Percentiles rank a stretch among this genome's conserved stretches.
Conservation (phyloP, 1,140 invertebrate genomes). For the Meloidogyne hapla region DNA sequence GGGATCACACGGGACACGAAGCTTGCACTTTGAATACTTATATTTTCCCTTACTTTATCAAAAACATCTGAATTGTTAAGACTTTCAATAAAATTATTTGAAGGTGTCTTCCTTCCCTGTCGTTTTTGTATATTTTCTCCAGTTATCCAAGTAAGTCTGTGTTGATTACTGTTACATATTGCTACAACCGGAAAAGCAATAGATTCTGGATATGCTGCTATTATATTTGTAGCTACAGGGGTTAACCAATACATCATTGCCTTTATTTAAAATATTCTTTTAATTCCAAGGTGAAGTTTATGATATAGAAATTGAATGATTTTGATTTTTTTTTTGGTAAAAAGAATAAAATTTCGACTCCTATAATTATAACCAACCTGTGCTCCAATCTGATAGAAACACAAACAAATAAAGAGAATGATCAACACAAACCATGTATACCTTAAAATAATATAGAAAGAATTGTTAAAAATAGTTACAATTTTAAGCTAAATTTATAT, state of each 20-base stretch:
- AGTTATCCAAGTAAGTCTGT: conserved; percentile 37
- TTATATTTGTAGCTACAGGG: conserved; percentile 58
- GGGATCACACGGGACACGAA: too few species aligned
- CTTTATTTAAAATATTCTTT: conserved; percentile 26
- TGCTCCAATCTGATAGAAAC: conserved; percentile 31
- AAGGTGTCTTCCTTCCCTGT: not conserved
- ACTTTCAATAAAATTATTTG: not conserved
- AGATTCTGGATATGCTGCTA: conserved; percentile 57
- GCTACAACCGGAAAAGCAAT: conserved; percentile 61
- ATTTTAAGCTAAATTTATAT: too few species aligned
- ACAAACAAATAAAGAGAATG: conserved; percentile 34
- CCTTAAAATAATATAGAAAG: conserved; percentile 31
- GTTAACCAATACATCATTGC: conserved; percentile 42
- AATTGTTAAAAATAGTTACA: too few species aligned
- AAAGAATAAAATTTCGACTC: too few species aligned
- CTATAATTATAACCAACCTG: not conserved
- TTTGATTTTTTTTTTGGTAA: too few species aligned
- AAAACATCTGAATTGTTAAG: conserved; percentile 40
- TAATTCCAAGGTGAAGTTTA: conserved; percentile 3
- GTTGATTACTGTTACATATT: conserved; percentile 64
- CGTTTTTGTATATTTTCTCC: not conserved
- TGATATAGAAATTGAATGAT: too few species aligned
- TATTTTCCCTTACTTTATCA: conserved; percentile 34
- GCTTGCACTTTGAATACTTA: too few species aligned
- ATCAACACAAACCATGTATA: conserved; percentile 43